Base-by-base conservation (phyloP, 2,113 vertebrate genomes). In the Megalops atlanticus region DNA sequence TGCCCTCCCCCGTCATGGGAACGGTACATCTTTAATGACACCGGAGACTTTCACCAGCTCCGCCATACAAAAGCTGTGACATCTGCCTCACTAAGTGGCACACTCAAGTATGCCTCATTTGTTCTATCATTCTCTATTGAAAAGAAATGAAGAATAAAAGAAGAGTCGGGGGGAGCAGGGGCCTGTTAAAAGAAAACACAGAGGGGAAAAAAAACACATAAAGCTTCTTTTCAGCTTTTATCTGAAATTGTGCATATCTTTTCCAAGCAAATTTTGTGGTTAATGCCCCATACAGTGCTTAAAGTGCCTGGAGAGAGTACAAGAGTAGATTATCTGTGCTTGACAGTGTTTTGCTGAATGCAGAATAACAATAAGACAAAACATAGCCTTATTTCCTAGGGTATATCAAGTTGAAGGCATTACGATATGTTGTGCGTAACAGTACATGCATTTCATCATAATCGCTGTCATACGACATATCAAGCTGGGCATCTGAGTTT, bases 21-120 rank as follows among this genome's bases (percentile, higher is more conserved):
- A 93, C 91, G 87, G 87, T 93, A 89, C 92, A 93, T 93, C 89
- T 94, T 94, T 93, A 93, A 95, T 93, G 94, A 93, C 86, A 89
- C 88, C 80, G 86, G 87, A 93, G 89, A 87, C 90, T 88, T 90
- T 84, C 78, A 84, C 78, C 58, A 83, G 83, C 88, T 90, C 80
- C 89, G 76, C 80, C 75, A 83, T 88, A 93, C 92, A 95, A 94
- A 95, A 93, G 92, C 90, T 80, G 88, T 90, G 93, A 93, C 92
- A 93, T 94, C 92, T 93, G 93, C 91, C 89, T 92, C 85, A 87
- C 89, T 85, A 83, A 92, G 92, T 88, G 92, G 88, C 31, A 89
- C 88, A 86, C 91, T 92, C 88, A 89, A 91, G 89, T 90, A 89
- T 89, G 68, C 82, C 86, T 84, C 87, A 88, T 92, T 93, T 92